These are phyloP conservation scores for Manacus vitellinus DNA, from an alignment of 2,113 vertebrate species.

Conservation along the genomic window DNA sequence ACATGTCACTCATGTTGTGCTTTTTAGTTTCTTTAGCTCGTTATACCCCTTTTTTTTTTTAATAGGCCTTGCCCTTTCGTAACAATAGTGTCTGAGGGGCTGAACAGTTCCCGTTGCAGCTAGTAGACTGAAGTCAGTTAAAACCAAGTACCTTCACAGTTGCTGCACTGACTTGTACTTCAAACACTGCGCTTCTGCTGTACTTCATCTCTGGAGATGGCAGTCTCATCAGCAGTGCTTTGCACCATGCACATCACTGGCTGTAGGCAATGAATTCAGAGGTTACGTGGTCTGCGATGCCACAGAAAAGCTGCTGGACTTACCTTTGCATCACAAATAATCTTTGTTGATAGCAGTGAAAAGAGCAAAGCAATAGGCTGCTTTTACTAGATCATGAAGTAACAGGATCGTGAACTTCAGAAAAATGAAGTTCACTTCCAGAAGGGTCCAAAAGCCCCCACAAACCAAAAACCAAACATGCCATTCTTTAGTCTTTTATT, in stretches of 20 bases:
- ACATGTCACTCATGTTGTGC: rapidly evolving
- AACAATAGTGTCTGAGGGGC: neutral
- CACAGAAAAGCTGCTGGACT: neutral
- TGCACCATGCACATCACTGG: rapidly evolving
- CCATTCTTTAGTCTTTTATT: neutral
- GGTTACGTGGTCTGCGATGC: rapidly evolving
- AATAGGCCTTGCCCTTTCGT: neutral
- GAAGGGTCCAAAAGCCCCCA: neutral
- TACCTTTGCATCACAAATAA: neutral
- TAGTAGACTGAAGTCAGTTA: neutral
- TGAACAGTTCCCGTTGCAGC: neutral
- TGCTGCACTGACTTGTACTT: neutral
- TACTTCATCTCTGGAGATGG: neutral
- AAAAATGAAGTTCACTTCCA: neutral
- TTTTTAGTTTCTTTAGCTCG: neutral
- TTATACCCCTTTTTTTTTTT: neutral
- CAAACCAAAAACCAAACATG: rapidly evolving
- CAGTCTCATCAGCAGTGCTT: neutral
- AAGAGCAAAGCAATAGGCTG: neutral
- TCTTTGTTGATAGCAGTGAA: neutral
- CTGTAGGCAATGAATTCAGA: neutral
- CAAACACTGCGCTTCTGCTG: neutral
- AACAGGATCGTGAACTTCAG: neutral
- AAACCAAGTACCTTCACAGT: neutral
- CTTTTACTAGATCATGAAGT: neutral